A percentile compares a stretch with the other conserved stretches of the same genome.
phyloP scores from a whole-genome alignment of 2,888 invertebrate species.

The Stramonita haemastoma region DNA sequence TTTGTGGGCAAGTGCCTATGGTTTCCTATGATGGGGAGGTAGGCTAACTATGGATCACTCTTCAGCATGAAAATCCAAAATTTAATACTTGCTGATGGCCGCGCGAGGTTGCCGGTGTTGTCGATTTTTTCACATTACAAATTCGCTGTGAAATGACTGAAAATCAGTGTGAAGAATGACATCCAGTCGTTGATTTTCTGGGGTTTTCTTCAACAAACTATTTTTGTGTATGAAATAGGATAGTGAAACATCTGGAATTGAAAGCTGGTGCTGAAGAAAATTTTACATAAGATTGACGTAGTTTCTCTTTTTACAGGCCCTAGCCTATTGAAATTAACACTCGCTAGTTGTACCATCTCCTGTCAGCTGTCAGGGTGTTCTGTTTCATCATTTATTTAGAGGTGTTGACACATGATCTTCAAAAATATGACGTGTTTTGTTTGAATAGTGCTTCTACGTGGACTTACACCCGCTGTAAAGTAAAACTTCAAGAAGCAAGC shows the following conservation, averaged over 20 bases:
- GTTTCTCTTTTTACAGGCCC: background rate
- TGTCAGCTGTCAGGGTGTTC: background rate
- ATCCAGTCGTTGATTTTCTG: background rate
- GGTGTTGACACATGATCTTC: background rate
- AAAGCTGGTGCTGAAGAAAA: background rate
- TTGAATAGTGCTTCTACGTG: background rate
- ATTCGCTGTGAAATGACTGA: background rate
- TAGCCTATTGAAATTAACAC: background rate
- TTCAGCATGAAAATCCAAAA: background rate
- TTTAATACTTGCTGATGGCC: background rate
- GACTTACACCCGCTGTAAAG: background rate
- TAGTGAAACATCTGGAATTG: background rate
- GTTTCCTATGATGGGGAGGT: background rate
- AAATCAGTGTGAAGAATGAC: background rate
- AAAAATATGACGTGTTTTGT: background rate
- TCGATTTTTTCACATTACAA: background rate
- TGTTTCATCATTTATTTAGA: background rate
- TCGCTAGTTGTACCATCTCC: no score
- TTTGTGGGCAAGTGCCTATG: background rate
- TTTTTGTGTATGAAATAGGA: background rate
- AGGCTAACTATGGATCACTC: background rate
- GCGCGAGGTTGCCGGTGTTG: background rate
- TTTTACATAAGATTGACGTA: background rate
- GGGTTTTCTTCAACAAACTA: background rate
- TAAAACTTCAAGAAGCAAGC: background rate